Evolutionary conservation across 2,797 vertebrate species (phyloP).

Genomic region (Gambelia wislizenii): DNA sequence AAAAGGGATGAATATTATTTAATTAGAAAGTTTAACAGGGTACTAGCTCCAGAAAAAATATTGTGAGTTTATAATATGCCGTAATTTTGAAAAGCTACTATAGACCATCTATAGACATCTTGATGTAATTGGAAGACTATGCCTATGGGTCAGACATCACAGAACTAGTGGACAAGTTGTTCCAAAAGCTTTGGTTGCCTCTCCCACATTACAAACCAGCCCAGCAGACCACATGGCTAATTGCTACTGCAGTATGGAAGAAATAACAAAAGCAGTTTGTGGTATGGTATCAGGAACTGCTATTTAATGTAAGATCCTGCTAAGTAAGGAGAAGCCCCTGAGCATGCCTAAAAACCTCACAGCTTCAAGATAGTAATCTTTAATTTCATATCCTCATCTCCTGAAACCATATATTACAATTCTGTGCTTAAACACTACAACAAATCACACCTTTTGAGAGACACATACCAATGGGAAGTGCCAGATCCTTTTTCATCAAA

Average conservation of each 20-base stretch:
- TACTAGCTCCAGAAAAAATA: background rate
- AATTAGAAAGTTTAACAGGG: background rate
- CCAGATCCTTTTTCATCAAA: constrained; percentile 98
- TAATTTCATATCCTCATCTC: background rate
- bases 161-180: background rate
- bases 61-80: background rate
- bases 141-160: background rate
- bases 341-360: too few species aligned
- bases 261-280: background rate
- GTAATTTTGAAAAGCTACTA: background rate
- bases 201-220: background rate
- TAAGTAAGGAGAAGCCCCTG: background rate
- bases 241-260: background rate
- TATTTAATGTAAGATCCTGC: background rate
- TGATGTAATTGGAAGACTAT: background rate
- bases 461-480: constrained; percentile 91
- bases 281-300: background rate
- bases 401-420: background rate
- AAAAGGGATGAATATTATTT: background rate
- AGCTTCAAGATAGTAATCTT: background rate
- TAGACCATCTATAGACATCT: background rate
- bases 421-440: background rate
- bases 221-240: background rate
- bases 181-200: background rate
- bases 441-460: background rate